Base-by-base conservation (phyloP, 2,888 invertebrate genomes). In the Tachina fera region DNA sequence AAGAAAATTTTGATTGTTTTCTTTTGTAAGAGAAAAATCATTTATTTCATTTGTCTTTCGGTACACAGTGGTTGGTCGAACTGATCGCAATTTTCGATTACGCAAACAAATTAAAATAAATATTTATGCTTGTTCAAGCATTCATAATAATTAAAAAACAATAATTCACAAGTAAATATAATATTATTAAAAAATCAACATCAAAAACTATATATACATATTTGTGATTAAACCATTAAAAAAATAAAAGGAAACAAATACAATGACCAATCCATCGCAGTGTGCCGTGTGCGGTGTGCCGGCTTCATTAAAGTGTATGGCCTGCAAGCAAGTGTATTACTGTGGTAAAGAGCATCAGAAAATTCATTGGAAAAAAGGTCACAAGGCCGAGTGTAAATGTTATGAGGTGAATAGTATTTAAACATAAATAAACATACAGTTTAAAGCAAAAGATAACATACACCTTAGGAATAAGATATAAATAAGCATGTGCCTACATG, bases 261-360 rank as follows among this genome's bases (percentile, higher is more conserved):
- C 3, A 47, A 86, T 86, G 86, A 51, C 79, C 11, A 80, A 65
- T 83, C 65, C 86, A 13, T 61, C 75, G 6, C 68, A 94, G 22
- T 96, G 96, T 89, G 95, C 94, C 75, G 93, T 95, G 67, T 96
- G 96, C 90, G 93, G 94, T 79, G 93, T 94, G 87, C 93, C 94
- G 70, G 95, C 96, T 0, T 94, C 94, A 82, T 94, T 95, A 87
- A 94, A 94, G 80, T 96, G 96, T 88, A 94, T 95, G 60, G 95
- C 95, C 9, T 96, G 96, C 91, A 95, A 94, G 88, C 92, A 94
- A 13, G 95, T 95, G 0, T 95, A 94, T 89, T 96, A 96, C 91
- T 96, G 96, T 91, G 94, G 95, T 56, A 94, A 94, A 88, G 95
- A 95, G 6, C 96, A 96, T 89, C 96, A 96, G 90, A 95, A 95